Conservation (phyloP, 2,888 invertebrate genomes). For the Halictus ligatus region DNA sequence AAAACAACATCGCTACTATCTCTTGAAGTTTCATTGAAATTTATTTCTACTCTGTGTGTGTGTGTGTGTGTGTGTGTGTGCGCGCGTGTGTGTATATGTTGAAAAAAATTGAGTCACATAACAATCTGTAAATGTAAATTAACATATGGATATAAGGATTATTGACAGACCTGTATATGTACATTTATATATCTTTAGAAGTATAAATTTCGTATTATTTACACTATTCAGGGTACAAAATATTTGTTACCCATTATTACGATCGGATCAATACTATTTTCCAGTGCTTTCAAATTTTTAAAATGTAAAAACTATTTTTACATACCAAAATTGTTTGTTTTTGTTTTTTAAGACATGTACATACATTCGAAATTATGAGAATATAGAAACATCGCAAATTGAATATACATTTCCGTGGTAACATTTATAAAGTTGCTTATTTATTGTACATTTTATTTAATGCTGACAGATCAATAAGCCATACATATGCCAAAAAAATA, state of each 20-base stretch:
- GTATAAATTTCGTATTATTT: constrained; percentile 61
- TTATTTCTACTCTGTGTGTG: not conserved
- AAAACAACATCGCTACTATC: constrained; percentile 66
- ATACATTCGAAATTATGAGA: constrained; percentile 18
- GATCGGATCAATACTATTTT: constrained; percentile 3
- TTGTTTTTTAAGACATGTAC: constrained; percentile 11
- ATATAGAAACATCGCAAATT: constrained; percentile 15
- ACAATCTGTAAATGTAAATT: not conserved
- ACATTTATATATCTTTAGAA: constrained; percentile 41
- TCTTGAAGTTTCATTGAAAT: constrained; percentile 72
- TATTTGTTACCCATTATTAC: constrained; percentile 38
- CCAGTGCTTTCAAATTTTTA: constrained; percentile 9
- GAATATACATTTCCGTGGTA: constrained; percentile 14
- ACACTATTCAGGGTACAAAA: constrained; percentile 65
- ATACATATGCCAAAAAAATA: constrained; percentile 34
- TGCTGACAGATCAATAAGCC: constrained; percentile 28
- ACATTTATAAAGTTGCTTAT: constrained; percentile 24
- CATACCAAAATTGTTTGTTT: not conserved
- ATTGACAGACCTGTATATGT: not conserved
- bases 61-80: not conserved
- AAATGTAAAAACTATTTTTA: constrained; percentile 11
- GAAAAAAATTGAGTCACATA: not conserved
- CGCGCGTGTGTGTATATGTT: not conserved
- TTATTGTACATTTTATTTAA: constrained; percentile 31
- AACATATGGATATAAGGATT: not conserved